Evolutionary conservation across 2,888 invertebrate species (phyloP).

Genomic region (Himalopsyche japonica): DNA sequence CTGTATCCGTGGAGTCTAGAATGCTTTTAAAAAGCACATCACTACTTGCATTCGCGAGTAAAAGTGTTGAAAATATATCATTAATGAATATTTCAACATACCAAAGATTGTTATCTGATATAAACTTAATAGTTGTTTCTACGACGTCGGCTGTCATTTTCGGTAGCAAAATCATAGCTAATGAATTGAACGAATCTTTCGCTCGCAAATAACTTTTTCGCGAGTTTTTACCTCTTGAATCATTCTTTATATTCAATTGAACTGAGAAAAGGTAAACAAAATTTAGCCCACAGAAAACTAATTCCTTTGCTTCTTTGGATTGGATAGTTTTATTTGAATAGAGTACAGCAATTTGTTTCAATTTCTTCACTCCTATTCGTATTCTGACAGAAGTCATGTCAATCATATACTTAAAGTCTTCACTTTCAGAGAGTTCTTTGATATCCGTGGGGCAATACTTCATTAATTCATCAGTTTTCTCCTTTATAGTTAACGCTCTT

Average conservation of each 20-base stretch:
- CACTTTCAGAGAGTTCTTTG: not conserved
- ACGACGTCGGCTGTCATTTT: not conserved
- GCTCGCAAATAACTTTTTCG: not conserved
- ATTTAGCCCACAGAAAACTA: not conserved
- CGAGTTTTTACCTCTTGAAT: conserved; percentile 3
- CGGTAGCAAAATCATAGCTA: not conserved
- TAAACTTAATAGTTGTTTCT: not conserved
- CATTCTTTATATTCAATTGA: not conserved
- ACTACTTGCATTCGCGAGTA: not conserved
- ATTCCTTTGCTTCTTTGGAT: not conserved
- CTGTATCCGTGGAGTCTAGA: not conserved
- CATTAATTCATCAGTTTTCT: not conserved
- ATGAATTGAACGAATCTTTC: not conserved
- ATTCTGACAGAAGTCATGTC: not conserved
- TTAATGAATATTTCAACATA: not conserved
- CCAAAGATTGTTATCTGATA: conserved; percentile 5
- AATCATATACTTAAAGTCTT: not conserved
- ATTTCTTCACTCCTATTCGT: not conserved
- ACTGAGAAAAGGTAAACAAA: conserved; percentile 12
- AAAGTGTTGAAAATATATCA: conserved; percentile 1
- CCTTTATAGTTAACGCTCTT: not conserved
- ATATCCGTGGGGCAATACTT: conserved; percentile 8
- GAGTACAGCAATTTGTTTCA: not conserved
- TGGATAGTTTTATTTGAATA: not conserved
- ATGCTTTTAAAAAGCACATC: not conserved